These are phyloP conservation scores for Astur gentilis DNA, from an alignment of 2,113 vertebrate genomes.

Conservation along the genomic window DNA sequence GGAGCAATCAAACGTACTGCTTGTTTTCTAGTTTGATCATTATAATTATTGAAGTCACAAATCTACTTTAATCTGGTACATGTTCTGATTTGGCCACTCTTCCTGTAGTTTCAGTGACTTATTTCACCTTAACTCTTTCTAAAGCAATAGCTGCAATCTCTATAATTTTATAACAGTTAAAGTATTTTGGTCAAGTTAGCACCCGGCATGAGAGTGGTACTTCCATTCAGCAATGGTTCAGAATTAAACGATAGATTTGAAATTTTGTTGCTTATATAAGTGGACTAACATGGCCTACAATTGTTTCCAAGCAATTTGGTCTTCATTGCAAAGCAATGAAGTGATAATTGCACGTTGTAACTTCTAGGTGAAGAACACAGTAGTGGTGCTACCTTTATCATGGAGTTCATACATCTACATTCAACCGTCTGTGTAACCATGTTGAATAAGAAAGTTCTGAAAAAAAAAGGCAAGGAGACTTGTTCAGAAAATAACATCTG, in stretches of 20 bases:
- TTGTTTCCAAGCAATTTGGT: slow-evolving; percentile 34
- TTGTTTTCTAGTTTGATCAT: background rate
- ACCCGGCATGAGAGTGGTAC: background rate
- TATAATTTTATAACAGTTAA: background rate
- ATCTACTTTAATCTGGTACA: background rate
- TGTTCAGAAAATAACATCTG: slow-evolving; percentile 15
- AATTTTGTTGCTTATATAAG: background rate
- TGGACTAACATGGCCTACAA: background rate
- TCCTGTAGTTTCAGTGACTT: background rate
- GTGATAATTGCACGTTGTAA: slow-evolving; percentile 13
- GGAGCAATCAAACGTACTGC: background rate
- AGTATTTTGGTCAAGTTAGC: background rate
- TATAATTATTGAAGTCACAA: background rate
- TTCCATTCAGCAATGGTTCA: background rate
- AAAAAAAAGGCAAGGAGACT: background rate
- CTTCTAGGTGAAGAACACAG: background rate
- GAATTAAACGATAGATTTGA: background rate
- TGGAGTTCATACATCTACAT: background rate
- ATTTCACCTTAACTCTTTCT: background rate
- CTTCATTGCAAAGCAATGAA: slow-evolving; percentile 52
- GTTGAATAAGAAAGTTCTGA: background rate
- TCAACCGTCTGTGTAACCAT: background rate
- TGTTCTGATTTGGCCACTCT: background rate
- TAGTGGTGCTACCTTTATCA: background rate
- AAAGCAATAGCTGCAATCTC: background rate